These are phyloP conservation scores for Paratrypauchen microcephalus DNA, from an alignment of 2,797 vertebrate species.

Conservation along the genomic window DNA sequence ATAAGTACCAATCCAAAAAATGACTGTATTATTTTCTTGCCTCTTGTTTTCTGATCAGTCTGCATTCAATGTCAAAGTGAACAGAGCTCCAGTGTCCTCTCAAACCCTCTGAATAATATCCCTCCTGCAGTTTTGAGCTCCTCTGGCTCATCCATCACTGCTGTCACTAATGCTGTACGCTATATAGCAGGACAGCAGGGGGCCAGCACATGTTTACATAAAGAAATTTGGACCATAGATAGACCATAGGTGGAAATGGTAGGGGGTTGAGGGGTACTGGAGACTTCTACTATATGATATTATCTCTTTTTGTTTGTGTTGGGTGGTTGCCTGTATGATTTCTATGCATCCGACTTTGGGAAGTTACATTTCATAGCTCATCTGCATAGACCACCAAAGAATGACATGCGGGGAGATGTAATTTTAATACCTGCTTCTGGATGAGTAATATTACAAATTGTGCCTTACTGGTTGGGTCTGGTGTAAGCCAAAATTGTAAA, in stretches of 20 bases:
- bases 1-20: constrained; percentile 3
- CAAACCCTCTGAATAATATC: constrained; percentile 15
- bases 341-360: too few species aligned
- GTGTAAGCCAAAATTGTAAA: constrained; percentile 24
- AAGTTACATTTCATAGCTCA: too few species aligned
- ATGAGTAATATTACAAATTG: too few species aligned
- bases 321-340: not conserved
- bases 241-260: not conserved
- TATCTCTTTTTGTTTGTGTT: constrained; percentile 1
- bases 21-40: not conserved
- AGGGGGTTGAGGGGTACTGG: constrained; percentile 16
- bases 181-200: constrained; percentile 30
- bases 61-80: not conserved
- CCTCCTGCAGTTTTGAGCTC: constrained; percentile 34
- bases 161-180: constrained; percentile 20
- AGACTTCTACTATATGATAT: constrained; percentile 23
- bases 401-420: not conserved
- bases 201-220: constrained; percentile 25
- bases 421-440: not conserved
- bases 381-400: not conserved
- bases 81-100: constrained; percentile 8
- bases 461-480: constrained; percentile 12
- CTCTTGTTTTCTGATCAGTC: not conserved
- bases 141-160: constrained; percentile 50
- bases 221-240: constrained; percentile 22